A percentile compares a stretch with the other conserved stretches of the same genome.
phyloP scores from a whole-genome alignment of 2,113 vertebrate species.

The Amblyopsis rosae region DNA sequence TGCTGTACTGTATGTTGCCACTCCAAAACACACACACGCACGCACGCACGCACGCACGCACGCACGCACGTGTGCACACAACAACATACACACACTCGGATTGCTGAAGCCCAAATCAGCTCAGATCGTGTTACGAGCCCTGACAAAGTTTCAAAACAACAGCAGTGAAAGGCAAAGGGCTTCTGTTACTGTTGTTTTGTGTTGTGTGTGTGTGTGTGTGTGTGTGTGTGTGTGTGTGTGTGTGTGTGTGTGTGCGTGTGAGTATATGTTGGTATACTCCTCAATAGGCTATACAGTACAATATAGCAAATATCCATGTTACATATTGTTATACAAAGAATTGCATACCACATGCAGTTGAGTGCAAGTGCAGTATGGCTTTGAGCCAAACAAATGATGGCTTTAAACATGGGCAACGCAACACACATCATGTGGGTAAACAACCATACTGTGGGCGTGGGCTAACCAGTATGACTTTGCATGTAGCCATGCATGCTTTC shows the following conservation, averaged over 20 bases:
- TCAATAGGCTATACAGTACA: too few relatives aligned
- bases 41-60: conserved; percentile 5
- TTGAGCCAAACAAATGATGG: background rate
- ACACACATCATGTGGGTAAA: too few relatives aligned
- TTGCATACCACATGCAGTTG: too few relatives aligned
- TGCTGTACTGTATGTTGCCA: background rate
- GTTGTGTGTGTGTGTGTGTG: conserved; percentile 27
- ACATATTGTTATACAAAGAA: too few relatives aligned
- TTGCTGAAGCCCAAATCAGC: conserved; percentile 28
- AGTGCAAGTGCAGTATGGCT: too few relatives aligned
- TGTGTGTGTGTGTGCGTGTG: too few relatives aligned
- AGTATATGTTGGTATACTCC: background rate
- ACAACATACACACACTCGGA: conserved; percentile 1
- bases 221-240: too few relatives aligned
- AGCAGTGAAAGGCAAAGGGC: conserved; percentile 54
- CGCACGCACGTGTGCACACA: conserved; percentile 1
- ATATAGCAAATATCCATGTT: too few relatives aligned
- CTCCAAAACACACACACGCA: background rate
- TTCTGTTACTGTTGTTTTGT: conserved; percentile 47
- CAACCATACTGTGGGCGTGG: background rate
- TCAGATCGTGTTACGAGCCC: conserved; percentile 54
- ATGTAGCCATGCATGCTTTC: conserved; percentile 17
- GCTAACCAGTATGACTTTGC: conserved; percentile 13
- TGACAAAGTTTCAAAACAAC: conserved; percentile 52
- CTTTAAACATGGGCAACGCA: background rate